Evolutionary conservation across 2,888 invertebrate species (phyloP), one percentile per base, ranked within the genome.

Genomic region (Anoplius nigerrimus): DNA sequence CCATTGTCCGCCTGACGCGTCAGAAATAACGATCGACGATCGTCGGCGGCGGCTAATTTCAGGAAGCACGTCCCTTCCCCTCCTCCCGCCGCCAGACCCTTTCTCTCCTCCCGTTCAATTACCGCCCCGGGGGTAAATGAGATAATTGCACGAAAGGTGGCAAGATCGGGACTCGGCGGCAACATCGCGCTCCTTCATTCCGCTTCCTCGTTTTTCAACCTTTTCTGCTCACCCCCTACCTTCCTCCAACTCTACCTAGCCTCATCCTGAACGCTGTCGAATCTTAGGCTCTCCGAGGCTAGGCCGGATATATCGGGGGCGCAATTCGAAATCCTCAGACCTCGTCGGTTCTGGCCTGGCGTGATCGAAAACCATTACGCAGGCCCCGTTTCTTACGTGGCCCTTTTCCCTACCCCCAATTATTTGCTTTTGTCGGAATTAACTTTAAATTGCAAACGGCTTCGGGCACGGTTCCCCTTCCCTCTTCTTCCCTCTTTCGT

Each of bases 391-490:
- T 77, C 82, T 79, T 81, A 79, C 71, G 74, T 74, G 69, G 62
- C 74, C 72, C 65, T 70, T 59, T 56, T 73, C 70, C 76, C 74
- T 62, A 18, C 69, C 62, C 73, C 76, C 86, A 86, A 86, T 86
- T 86, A 87, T 86, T 85, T 83, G 81, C 83, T 85, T 84, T 84
- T 82, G 81, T 76, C 81, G 77, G 84, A 86, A 85, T 86, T 85
- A 86, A 85, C 84, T 82, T 82, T 80, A 82, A 84, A 86, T 85
- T 84, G 85, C 79, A 71, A 73, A 70, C 75, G 75, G 76, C 74
- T 76, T 76, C 69, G 72, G 71, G 62, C 34, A 58, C 66, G 67
- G 27, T 15, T 13, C 46, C 22, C 18, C 53, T 54, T 18, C 60
- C 24, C 59, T 58, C 48, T 15, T 58, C 62, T 20, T 42, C 42